Base-by-base conservation (phyloP, 2,888 invertebrate genomes). In the Maniola hyperantus region DNA sequence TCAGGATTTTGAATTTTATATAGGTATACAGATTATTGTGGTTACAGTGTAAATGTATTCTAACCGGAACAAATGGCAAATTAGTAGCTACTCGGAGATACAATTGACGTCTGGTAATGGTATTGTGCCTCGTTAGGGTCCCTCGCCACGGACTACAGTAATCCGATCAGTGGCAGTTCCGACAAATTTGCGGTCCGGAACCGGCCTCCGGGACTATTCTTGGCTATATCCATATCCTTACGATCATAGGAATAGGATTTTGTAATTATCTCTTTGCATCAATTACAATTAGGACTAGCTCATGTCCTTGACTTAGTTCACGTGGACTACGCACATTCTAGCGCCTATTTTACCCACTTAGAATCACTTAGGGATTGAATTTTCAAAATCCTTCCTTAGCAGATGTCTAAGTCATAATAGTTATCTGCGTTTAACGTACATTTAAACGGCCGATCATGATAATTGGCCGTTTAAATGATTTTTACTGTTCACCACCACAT, bases 111-210 rank as follows among this genome's bases (percentile, higher is more conserved):
- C 78, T 81, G 76, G 77, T 88, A 87, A 88, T 85, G 77, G 84
- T 80, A 82, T 83, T 83, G 83, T 74, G 73, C 80, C 82, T 87
- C 85, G 89, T 90, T 89, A 88, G 84, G 79, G 79, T 83, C 83
- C 81, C 81, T 81, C 78, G 79, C 81, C 79, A 79, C 81, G 76
- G 80, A 82, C 79, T 83, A 80, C 79, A 80, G 85, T 90, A 89
- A 91, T 90, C 88, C 83, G 87, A 88, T 89, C 88, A 86, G 83
- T 84, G 85, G 81, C 84, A 85, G 85, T 87, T 86, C 85, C 87
- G 84, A 87, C 87, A 87, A 89, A 90, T 91, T 91, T 90, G 88
- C 88, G 88, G 89, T 86, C 83, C 80, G 84, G 80, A 83, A 77
- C 83, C 81, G 55, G 50, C 63, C 68, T 65, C 44, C 36, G 46